Conservation (phyloP, 2,113 vertebrate species). For the Hiodon tergisus region DNA sequence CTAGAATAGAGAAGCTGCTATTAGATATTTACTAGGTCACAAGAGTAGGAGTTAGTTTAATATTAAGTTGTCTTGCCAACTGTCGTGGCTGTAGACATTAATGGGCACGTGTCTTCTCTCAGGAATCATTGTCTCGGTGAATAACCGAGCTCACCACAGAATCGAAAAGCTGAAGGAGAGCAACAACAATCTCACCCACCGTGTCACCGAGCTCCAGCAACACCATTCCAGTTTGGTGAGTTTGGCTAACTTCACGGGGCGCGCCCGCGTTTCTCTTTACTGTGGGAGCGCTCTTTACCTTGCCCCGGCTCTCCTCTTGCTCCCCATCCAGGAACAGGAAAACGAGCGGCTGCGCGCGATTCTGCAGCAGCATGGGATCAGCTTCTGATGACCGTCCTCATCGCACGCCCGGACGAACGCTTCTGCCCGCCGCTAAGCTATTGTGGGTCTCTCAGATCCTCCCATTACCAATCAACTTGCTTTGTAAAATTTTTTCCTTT, state of each 20-base stretch:
- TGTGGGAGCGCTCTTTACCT: not conserved
- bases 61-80: not conserved
- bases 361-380: conserved; percentile 64
- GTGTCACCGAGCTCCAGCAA: conserved; percentile 75
- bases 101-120: conserved; percentile 20
- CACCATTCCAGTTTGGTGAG: conserved; percentile 73
- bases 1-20: too few species aligned
- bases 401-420: too few species aligned
- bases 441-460: not conserved
- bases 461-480: not conserved
- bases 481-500: too few species aligned
- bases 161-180: conserved; percentile 76
- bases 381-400: conserved; percentile 27
- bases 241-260: not conserved
- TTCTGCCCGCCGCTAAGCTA: not conserved
- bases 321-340: conserved; percentile 72
- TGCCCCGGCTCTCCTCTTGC: not conserved
- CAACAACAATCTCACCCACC: conserved; percentile 72
- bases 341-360: conserved; percentile 72
- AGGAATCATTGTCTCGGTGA: conserved; percentile 88
- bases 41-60: too few species aligned
- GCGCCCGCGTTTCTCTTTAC: not conserved
- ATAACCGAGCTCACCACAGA: conserved; percentile 76
- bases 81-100: not conserved
- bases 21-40: too few species aligned